phyloP scores from a whole-genome alignment of 2,888 invertebrate genomes.

The Acleris sparsana region DNA sequence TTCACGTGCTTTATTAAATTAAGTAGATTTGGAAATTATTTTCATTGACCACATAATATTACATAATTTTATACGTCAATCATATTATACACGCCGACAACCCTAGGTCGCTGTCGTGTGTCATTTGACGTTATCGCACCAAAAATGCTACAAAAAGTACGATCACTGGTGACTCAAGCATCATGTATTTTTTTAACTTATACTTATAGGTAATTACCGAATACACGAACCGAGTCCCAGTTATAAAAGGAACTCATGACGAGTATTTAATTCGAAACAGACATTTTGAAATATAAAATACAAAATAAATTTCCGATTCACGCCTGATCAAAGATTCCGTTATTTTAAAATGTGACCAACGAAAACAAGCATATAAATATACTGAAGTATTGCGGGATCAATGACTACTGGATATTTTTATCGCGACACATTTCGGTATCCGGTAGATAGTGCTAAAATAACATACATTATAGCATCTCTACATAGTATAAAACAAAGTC shows the following conservation, averaged over 20 bases:
- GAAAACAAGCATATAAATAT: constrained; percentile 30
- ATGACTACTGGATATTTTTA: constrained; percentile 13
- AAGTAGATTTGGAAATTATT: no score
- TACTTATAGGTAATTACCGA: no score
- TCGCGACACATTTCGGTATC: constrained; percentile 17
- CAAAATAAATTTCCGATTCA: constrained; percentile 12
- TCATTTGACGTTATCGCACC: no score
- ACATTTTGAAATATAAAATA: background rate
- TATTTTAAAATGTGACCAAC: constrained; percentile 22
- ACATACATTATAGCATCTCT: background rate
- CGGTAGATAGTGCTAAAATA: constrained; percentile 14
- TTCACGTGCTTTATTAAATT: no score
- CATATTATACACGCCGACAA: no score
- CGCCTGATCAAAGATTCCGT: constrained; percentile 14
- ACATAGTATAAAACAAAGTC: no score
- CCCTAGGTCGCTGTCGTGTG: no score
- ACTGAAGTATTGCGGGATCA: constrained; percentile 11
- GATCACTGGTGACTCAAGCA: no score
- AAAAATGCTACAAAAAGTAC: no score
- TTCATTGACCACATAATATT: no score
- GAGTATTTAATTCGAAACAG: background rate
- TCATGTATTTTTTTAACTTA: no score
- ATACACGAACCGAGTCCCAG: background rate
- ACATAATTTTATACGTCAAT: no score
- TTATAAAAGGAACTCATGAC: constrained; percentile 3